Base-by-base conservation (phyloP, 2,888 invertebrate genomes). In the Therioaphis trifolii region DNA sequence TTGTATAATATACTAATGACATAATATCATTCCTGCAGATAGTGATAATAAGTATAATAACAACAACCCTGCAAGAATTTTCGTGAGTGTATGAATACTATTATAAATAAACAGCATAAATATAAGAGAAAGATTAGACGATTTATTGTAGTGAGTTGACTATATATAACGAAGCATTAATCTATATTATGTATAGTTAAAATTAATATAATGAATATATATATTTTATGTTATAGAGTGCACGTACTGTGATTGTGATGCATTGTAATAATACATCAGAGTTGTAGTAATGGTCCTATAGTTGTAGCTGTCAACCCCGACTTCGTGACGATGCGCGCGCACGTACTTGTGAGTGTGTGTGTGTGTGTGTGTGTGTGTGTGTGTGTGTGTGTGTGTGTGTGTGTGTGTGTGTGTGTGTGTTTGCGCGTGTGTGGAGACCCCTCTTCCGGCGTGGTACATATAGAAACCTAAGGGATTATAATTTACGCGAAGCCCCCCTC, bases 381-480 rank as follows among this genome's bases (percentile, higher is more conserved):
- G 40, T 12, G 49, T 49, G 21, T 29, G 27, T 24, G 40, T n/a
- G n/a, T n/a, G n/a, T n/a, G n/a, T n/a, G 35, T 35, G 35, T 35
- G 35, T 35, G 35, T 35, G 35, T 35, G 35, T 35, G 35, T 35
- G 63, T 9, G 24, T 35, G 15, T 29, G 46, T n/a, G 49, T 29
- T 52, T 24, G 46, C n/a, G 40, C n/a, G 49, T 49, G 21, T 29
- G 27, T 24, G 40, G 68, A 40, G 80, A 61, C 69, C 80, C 72
- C 72, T 80, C 71, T 80, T 74, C 82, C 82, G 82, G 72, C 52
- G 40, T 15, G 61, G 29, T 49, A 27, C 63, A 7, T 35, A 78
- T 35, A 78, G 46, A 52, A 68, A 80, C 80, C 61, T 71, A 80
- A 80, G 72, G 72, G 80, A 80, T 80, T 80, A 82, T 71, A 61